Conservation (phyloP, 2,797 vertebrate genomes). For the Falco biarmicus region DNA sequence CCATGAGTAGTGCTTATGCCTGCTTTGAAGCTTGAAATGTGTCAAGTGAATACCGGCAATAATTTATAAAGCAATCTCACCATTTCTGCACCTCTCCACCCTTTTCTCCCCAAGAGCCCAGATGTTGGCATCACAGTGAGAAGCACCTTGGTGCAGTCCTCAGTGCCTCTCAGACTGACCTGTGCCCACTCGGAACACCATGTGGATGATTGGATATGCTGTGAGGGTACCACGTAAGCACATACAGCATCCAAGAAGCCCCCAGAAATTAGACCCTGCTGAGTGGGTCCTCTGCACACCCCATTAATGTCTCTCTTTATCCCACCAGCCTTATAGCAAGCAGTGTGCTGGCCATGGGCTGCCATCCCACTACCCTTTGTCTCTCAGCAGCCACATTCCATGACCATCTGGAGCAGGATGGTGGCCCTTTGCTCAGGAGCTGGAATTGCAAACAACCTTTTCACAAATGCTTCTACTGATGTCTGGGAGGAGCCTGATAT, state of each 20-base stretch:
- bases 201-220: accelerated
- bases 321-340: neutral
- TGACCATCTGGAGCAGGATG: accelerated
- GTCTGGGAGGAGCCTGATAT: accelerated
- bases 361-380: neutral
- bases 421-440: neutral
- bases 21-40: conserved; percentile 39
- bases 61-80: conserved; percentile 47
- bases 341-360: accelerated
- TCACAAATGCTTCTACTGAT: neutral
- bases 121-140: neutral
- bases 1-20: conserved; percentile 14
- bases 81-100: neutral
- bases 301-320: neutral
- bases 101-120: neutral
- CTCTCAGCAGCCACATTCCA: neutral
- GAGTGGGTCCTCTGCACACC: neutral
- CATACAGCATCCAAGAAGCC: neutral
- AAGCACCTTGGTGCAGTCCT: neutral
- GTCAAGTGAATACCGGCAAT: conserved; percentile 2
- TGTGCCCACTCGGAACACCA: neutral
- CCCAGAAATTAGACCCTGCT: neutral
- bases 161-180: neutral
- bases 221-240: neutral
- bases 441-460: neutral